Evolutionary conservation across 1,140 invertebrate species (phyloP), one percentile per base, ranked within the genome.

Genomic region (Dryas iulia): DNA sequence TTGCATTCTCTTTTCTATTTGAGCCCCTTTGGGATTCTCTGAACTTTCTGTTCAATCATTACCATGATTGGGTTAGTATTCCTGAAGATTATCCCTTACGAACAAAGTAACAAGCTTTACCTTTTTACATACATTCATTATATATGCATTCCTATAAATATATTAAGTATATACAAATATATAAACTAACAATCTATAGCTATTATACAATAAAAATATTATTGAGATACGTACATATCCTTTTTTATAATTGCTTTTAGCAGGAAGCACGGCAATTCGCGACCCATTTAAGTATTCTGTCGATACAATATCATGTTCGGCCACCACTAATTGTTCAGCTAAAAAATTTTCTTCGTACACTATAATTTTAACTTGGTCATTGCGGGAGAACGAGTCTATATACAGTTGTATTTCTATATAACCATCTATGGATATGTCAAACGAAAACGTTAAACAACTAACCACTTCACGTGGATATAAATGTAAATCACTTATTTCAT

Each of bases 381-480:
- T 28, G 5, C 18, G 10, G 10, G 24, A 52, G 23, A 53, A 1
- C 28, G 59, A 52, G 28, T 30, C 25, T 21, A 23, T 4, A n/a
- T 10, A 25, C 0, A 52, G 5, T 61, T 61, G 26, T 26, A 61
- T 52, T 30, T 47, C 31, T 39, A 61, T 14, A 53, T 18, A 53
- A 52, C 25, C 59, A 52, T 26, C 26, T n/a, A n/a, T 1, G 2
- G 59, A 11, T 52, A 25, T 14, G 11, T 52, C 12, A 28, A 61
- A 61, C 2, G 59, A 61, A 30, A 61, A 61, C 4, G 59, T 47
- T 12, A 61, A 11, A 53, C 59, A 61, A 21, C 59, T 61, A 0
- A 8, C 10, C 25, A 28, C 35, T 25, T 52, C 39, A 52, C 35
- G 25, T 28, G 59, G 59, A 61, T 14, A 7, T 61, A 61, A 52